These are phyloP conservation scores for Aleiodes alternator DNA, from an alignment of 2,888 invertebrate genomes.

Conservation along the genomic window DNA sequence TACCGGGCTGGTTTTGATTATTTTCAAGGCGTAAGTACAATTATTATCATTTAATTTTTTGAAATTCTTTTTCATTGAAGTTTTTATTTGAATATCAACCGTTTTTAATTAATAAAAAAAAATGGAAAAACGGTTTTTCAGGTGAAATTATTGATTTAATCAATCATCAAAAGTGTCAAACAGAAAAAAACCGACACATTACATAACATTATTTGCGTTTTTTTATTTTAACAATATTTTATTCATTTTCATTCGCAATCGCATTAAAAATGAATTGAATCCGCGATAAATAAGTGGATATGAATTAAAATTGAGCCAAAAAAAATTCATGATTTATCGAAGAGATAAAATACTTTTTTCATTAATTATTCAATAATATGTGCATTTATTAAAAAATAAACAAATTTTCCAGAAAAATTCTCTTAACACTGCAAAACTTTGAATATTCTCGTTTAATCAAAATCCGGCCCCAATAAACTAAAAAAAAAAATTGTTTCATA, in stretches of 20 bases:
- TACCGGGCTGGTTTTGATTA: slow-evolving; percentile 75
- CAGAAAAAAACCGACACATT: slow-evolving; percentile 1
- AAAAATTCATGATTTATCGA: too few relatives aligned
- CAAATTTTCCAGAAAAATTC: too few relatives aligned
- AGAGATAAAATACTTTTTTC: background rate
- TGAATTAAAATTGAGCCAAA: too few relatives aligned
- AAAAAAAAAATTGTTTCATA: background rate
- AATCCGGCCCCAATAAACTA: slow-evolving; percentile 67
- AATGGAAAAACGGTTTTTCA: too few relatives aligned
- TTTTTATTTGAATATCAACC: background rate
- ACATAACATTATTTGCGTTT: background rate
- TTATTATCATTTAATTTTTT: slow-evolving; percentile 58
- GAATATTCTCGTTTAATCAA: slow-evolving; percentile 61
- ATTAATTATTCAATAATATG: slow-evolving; percentile 4
- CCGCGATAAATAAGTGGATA: too few relatives aligned
- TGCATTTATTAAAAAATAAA: background rate
- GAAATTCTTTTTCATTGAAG: slow-evolving; percentile 41
- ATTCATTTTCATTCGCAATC: background rate
- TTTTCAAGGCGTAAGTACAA: slow-evolving; percentile 68
- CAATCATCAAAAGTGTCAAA: background rate
- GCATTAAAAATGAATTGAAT: too few relatives aligned
- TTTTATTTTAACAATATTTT: slow-evolving; percentile 21
- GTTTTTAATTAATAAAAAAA: slow-evolving; percentile 8
- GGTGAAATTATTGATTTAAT: background rate
- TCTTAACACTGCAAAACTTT: background rate